A percentile compares a stretch with the other conserved stretches of the same genome.
Evolutionary conservation across 2,797 vertebrate species (phyloP).

Genomic region (Arnoldichthys spilopterus): DNA sequence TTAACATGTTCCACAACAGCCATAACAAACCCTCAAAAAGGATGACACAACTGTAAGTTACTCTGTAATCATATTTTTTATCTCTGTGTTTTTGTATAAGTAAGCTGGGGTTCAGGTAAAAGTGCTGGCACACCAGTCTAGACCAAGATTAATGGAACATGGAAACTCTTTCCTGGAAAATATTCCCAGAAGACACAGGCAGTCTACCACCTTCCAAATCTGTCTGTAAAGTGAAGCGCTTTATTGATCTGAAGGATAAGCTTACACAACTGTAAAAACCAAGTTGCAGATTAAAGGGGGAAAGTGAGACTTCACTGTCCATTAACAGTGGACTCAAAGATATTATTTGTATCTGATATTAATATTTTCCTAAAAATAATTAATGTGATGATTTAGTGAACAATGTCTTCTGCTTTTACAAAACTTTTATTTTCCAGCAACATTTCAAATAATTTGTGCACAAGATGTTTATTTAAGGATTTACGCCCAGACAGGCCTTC

Average conservation of each 20-base stretch:
- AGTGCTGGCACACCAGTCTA: conserved; percentile 46
- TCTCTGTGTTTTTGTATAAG: neutral
- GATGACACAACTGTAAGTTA: neutral
- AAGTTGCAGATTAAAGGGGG: conserved; percentile 32
- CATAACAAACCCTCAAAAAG: neutral
- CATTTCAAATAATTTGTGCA: neutral
- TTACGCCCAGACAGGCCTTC: too few relatives aligned
- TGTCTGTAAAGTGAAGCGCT: conserved; percentile 72
- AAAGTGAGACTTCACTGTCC: conserved; percentile 20
- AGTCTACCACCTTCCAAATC: conserved; percentile 57
- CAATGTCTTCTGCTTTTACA: neutral
- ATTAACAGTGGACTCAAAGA: neutral
- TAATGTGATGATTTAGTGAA: neutral
- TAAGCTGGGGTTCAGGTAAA: neutral
- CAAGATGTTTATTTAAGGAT: too few relatives aligned
- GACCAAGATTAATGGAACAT: conserved; percentile 63
- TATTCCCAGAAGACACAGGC: conserved; percentile 57
- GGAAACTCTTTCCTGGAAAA: conserved; percentile 73
- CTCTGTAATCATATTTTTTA: neutral
- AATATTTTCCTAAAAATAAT: neutral
- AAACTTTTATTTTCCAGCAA: neutral
- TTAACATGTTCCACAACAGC: neutral
- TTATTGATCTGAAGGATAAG: conserved; percentile 71
- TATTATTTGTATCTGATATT: neutral
- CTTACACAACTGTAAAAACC: conserved; percentile 55